Percentiles rank a stretch among this genome's conserved stretches.
Conservation (phyloP, 2,797 vertebrate genomes). For the Staurois parvus region DNA sequence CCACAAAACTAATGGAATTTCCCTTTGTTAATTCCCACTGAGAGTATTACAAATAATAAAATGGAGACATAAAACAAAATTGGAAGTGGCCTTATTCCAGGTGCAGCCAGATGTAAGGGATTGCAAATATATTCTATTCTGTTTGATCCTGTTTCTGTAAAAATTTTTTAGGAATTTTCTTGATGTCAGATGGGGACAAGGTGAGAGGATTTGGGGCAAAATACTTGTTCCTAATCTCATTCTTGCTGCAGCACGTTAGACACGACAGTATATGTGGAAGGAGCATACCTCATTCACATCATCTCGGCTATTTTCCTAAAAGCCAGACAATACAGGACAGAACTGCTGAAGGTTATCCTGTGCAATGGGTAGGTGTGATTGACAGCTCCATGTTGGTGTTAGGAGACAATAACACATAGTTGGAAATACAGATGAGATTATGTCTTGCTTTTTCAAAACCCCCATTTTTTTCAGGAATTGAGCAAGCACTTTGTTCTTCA, state of each 20-base stretch:
- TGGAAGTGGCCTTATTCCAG: neutral
- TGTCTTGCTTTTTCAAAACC: slow-evolving; percentile 29
- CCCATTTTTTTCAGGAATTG: slow-evolving; percentile 41
- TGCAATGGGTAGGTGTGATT: slow-evolving; percentile 22
- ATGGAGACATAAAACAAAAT: neutral
- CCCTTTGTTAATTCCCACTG: too few relatives aligned
- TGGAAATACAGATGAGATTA: slow-evolving; percentile 49
- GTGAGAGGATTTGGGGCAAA: neutral
- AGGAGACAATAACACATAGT: slow-evolving; percentile 24
- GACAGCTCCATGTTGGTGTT: slow-evolving; percentile 13
- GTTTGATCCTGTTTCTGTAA: neutral
- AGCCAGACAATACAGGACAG: neutral
- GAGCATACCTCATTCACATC: slow-evolving; percentile 9
- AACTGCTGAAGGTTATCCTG: neutral
- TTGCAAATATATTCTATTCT: neutral
- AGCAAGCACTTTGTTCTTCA: slow-evolving; percentile 64
- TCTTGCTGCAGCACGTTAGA: slow-evolving; percentile 36
- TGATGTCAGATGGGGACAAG: slow-evolving; percentile 48
- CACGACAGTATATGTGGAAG: slow-evolving; percentile 6
- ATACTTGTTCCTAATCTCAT: slow-evolving; percentile 1
- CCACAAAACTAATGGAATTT: too few relatives aligned
- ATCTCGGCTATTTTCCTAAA: neutral
- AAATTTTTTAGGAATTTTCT: neutral
- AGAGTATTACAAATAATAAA: too few relatives aligned
- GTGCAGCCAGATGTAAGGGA: neutral